These are phyloP conservation scores for Mastomys coucha DNA, from an alignment of 2,113 vertebrate species.

Conservation along the genomic window DNA sequence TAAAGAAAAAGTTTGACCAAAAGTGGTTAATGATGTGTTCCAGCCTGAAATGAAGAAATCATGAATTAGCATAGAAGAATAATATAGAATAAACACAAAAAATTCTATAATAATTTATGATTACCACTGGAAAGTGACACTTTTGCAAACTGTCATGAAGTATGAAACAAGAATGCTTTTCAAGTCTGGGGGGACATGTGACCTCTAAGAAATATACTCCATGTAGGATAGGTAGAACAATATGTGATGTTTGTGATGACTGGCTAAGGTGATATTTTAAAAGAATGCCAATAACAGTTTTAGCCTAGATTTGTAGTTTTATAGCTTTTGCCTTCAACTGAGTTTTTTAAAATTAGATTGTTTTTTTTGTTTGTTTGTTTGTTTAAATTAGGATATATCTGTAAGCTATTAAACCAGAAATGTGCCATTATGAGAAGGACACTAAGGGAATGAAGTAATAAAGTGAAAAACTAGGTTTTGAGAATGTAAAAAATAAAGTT, in stretches of 20 bases:
- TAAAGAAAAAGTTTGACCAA: background rate
- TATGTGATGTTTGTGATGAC: background rate
- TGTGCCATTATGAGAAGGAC: background rate
- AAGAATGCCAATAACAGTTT: background rate
- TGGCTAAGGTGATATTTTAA: background rate
- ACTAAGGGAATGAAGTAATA: background rate
- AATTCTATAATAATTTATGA: background rate
- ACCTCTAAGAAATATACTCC: background rate
- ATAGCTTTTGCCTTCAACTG: background rate
- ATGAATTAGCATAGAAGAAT: background rate
- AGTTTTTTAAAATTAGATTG: background rate
- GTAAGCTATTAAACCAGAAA: background rate
- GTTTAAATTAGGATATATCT: background rate
- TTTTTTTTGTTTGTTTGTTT: too few relatives aligned
- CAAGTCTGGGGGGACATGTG: background rate
- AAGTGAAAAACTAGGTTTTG: too few relatives aligned
- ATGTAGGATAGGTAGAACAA: background rate
- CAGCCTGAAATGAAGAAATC: background rate
- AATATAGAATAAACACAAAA: background rate
- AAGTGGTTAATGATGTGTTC: background rate
- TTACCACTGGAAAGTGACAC: background rate
- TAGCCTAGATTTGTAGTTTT: background rate
- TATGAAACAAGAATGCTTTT: background rate
- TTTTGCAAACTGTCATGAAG: background rate
- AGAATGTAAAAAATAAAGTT: too few relatives aligned